phyloP scores from a whole-genome alignment of 2,113 vertebrate genomes.

The Dromaius novaehollandiae region DNA sequence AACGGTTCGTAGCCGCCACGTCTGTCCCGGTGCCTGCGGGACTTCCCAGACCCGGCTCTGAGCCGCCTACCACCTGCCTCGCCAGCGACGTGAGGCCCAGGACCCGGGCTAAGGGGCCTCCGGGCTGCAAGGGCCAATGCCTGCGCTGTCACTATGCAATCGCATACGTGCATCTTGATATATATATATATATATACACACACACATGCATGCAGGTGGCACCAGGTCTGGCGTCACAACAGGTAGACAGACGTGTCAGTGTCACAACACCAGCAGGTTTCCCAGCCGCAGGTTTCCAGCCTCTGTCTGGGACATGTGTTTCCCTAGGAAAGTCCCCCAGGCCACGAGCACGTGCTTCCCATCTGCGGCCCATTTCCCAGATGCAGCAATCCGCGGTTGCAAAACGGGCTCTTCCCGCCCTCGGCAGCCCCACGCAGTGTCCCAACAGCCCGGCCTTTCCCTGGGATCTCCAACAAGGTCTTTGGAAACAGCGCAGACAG shows the following conservation, averaged over 20 bases:
- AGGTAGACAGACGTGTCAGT: not conserved
- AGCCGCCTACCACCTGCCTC: not conserved
- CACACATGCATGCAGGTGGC: no score
- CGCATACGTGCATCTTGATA: no score
- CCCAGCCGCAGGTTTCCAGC: no score
- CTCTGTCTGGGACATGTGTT: not conserved
- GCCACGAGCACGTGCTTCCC: not conserved
- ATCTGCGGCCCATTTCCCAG: not conserved
- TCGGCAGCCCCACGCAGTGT: conserved; percentile 24
- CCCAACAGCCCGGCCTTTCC: not conserved
- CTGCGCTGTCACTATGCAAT: no score
- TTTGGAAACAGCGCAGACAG: not conserved
- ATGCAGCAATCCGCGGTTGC: not conserved
- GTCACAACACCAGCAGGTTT: not conserved
- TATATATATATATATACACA: no score
- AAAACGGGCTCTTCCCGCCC: not conserved
- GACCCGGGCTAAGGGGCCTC: no score
- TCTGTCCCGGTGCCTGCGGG: not conserved
- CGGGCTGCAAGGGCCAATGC: no score
- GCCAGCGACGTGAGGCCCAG: no score
- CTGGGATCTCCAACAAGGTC: not conserved
- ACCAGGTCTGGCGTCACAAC: no score
- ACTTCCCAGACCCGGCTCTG: not conserved
- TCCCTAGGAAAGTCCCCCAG: not conserved
- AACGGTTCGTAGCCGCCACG: rapidly evolving